These are phyloP conservation scores for Yponomeuta cagnagella DNA, from an alignment of 2,888 invertebrate genomes.

Conservation along the genomic window DNA sequence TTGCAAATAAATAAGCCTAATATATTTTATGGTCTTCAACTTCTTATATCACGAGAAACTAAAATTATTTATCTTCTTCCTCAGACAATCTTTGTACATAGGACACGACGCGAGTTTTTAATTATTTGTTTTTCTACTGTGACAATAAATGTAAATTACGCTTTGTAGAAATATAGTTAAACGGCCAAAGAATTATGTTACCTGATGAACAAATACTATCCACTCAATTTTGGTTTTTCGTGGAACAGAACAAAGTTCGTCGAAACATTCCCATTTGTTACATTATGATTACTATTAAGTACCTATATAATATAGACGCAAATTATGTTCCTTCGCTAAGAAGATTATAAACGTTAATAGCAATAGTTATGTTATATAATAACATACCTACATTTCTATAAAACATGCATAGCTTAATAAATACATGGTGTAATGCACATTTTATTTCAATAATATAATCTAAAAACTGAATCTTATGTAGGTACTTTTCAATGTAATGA, in stretches of 20 bases:
- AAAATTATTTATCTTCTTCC: too few species aligned
- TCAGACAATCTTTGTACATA: not conserved
- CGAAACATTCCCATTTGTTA: not conserved
- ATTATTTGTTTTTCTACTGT: constrained; percentile 53
- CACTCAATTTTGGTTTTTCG: not conserved
- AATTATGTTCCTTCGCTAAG: constrained; percentile 16
- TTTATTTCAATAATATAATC: constrained; percentile 20
- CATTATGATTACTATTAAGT: constrained; percentile 3
- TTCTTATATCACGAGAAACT: too few species aligned
- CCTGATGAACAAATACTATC: constrained; percentile 16
- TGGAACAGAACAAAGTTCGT: too few species aligned
- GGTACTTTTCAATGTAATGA: too few species aligned
- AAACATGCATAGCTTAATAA: not conserved
- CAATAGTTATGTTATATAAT: constrained; percentile 5
- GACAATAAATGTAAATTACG: constrained; percentile 73
- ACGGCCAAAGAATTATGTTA: constrained; percentile 53
- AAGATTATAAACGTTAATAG: constrained; percentile 3
- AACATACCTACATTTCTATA: not conserved
- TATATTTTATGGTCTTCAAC: not conserved
- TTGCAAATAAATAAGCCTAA: constrained; percentile 1
- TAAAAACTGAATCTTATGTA: too few species aligned
- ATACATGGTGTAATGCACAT: not conserved
- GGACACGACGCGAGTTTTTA: not conserved
- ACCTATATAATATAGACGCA: constrained; percentile 8
- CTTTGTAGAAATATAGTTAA: constrained; percentile 62